phyloP scores from a whole-genome alignment of 1,140 invertebrate genomes.

The Achatina immaculata region DNA sequence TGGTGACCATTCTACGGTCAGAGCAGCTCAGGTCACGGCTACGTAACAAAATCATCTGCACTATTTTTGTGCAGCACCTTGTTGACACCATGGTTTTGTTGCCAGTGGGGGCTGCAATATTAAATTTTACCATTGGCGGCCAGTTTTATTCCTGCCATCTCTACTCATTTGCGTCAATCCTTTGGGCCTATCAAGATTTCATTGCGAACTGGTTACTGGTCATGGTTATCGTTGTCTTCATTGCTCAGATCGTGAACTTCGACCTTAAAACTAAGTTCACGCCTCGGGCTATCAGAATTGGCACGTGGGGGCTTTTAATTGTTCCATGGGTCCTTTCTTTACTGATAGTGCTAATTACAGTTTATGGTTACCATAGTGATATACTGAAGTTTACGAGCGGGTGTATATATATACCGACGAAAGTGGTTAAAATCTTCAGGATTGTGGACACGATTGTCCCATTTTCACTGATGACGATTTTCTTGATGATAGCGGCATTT shows the following conservation, averaged over 20 bases:
- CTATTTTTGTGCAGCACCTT: too few relatives aligned
- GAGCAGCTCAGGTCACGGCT: too few relatives aligned
- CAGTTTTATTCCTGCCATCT: too few relatives aligned
- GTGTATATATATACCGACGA: not conserved
- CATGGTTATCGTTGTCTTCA: conserved; percentile 1
- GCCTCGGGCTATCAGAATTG: not conserved
- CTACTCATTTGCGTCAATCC: not conserved
- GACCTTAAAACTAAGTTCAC: not conserved
- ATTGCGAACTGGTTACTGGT: not conserved
- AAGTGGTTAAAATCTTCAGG: not conserved
- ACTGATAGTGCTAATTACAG: not conserved
- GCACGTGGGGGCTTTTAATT: not conserved
- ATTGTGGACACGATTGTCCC: not conserved
- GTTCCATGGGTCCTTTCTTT: not conserved
- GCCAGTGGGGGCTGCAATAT: too few relatives aligned
- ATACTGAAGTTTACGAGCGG: too few relatives aligned
- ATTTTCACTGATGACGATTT: not conserved
- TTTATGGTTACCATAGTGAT: not conserved
- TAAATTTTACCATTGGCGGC: too few relatives aligned
- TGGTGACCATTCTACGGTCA: too few relatives aligned
- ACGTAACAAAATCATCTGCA: too few relatives aligned
- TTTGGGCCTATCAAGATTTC: not conserved
- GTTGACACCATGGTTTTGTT: too few relatives aligned
- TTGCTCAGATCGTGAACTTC: not conserved
- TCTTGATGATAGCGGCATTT: not conserved